A percentile compares a stretch with the other conserved stretches of the same genome.
Evolutionary conservation across 2,888 invertebrate species (phyloP).

Genomic region (Drosophila infuscata): DNA sequence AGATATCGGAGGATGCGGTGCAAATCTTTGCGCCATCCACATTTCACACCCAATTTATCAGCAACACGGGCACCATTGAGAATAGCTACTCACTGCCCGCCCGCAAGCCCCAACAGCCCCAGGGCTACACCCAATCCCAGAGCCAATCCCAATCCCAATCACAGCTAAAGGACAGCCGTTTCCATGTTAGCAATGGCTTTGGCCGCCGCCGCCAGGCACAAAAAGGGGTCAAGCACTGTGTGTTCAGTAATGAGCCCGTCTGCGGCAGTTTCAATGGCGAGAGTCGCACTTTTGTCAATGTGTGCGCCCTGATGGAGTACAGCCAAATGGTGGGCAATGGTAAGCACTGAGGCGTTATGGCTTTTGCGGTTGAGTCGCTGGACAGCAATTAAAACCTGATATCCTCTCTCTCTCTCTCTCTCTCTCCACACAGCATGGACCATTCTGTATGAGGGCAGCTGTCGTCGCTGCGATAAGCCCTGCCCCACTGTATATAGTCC

Average conservation of each 20-base stretch:
- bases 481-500: slow-evolving; percentile 68
- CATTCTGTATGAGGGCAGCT: slow-evolving; percentile 69
- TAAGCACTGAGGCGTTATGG: slow-evolving; percentile 38
- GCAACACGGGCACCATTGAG: slow-evolving; percentile 60
- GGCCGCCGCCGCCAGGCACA: slow-evolving; percentile 1
- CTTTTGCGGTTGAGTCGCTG: neutral
- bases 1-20: slow-evolving; percentile 60
- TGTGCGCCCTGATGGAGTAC: slow-evolving; percentile 72
- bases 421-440: slow-evolving; percentile 64
- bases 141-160: too few species aligned
- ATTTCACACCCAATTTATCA: slow-evolving; percentile 71
- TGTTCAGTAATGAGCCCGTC: slow-evolving; percentile 66
- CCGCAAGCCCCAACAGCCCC: slow-evolving; percentile 36
- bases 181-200: slow-evolving; percentile 14
- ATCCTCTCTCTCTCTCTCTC: neutral
- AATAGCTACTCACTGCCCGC: slow-evolving; percentile 68
- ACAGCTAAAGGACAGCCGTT: neutral
- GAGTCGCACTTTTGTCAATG: slow-evolving; percentile 63
- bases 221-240: slow-evolving; percentile 44
- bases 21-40: slow-evolving; percentile 71
- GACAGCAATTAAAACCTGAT: slow-evolving; percentile 15
- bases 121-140: neutral
- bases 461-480: slow-evolving; percentile 61
- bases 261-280: slow-evolving; percentile 68
- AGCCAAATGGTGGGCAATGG: slow-evolving; percentile 65